Conservation (phyloP, 2,888 invertebrate species). For the Trileptium ribeirensis region DNA sequence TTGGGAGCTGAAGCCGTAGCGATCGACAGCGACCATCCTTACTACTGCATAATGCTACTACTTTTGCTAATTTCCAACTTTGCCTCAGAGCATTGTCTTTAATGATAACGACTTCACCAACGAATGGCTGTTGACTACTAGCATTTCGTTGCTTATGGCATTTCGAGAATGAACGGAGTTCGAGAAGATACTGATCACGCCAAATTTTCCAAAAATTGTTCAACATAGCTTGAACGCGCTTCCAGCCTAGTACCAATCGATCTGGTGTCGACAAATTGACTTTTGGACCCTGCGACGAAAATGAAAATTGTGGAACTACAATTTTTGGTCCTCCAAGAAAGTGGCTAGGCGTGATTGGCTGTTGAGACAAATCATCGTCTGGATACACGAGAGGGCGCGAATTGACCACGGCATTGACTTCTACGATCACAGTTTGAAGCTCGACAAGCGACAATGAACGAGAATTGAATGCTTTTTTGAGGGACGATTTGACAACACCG, state of each 20-base stretch:
- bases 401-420: conserved; percentile 2
- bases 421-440: conserved; percentile 3
- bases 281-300: background rate
- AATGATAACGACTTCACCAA: background rate
- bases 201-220: conserved; percentile 1
- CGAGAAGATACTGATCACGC: background rate
- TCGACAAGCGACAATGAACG: background rate
- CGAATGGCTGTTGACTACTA: background rate
- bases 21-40: background rate
- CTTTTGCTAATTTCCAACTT: conserved; percentile 5
- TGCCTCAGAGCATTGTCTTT: conserved; percentile 4
- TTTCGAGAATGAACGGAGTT: background rate
- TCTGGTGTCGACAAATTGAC: background rate
- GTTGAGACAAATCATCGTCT: background rate
- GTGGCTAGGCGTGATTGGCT: background rate
- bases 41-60: background rate
- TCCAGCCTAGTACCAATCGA: background rate
- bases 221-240: background rate
- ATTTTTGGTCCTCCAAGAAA: background rate
- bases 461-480: background rate
- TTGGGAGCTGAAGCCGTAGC: background rate
- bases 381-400: conserved; percentile 1
- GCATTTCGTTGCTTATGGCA: background rate
- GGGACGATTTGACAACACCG: background rate
- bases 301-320: background rate